Evolutionary conservation across 2,888 invertebrate genomes (phyloP).

Genomic region (Drosophila robusta): DNA sequence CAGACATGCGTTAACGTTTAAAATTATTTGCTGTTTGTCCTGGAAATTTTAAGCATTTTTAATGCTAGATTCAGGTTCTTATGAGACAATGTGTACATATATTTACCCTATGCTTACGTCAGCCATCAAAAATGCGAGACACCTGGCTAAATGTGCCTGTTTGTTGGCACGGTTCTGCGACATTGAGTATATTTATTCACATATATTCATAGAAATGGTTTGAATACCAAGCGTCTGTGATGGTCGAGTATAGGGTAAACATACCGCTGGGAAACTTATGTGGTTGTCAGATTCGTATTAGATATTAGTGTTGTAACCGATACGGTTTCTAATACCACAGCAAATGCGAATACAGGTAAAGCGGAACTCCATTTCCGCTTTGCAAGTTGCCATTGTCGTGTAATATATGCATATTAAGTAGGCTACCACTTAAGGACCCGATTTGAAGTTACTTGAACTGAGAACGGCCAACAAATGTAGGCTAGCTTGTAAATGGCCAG

Average conservation of each 20-base stretch:
- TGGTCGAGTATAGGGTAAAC: constrained; percentile 42
- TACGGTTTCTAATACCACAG: constrained; percentile 8
- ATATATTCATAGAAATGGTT: constrained; percentile 16
- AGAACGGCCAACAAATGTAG: not conserved
- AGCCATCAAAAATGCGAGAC: constrained; percentile 65
- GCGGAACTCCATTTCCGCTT: constrained; percentile 39
- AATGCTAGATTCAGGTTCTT: not conserved
- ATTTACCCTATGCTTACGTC: constrained; percentile 60
- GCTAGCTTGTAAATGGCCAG: constrained; percentile 5
- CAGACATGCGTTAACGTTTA: constrained; percentile 13
- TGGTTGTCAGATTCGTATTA: constrained; percentile 47
- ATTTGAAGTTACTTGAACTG: not conserved
- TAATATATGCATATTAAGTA: constrained; percentile 25
- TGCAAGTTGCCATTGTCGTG: constrained; percentile 5
- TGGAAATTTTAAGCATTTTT: constrained; percentile 1
- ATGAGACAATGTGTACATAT: not conserved
- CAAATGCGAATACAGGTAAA: constrained; percentile 14
- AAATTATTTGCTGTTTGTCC: not conserved
- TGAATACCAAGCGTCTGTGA: not conserved
- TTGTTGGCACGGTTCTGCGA: constrained; percentile 42
- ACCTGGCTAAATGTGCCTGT: constrained; percentile 49
- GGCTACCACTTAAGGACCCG: not conserved
- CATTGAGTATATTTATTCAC: constrained; percentile 31
- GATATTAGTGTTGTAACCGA: constrained; percentile 2
- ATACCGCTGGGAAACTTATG: constrained; percentile 21